phyloP scores from a whole-genome alignment of 2,113 vertebrate species.

The Echinops telfairi region DNA sequence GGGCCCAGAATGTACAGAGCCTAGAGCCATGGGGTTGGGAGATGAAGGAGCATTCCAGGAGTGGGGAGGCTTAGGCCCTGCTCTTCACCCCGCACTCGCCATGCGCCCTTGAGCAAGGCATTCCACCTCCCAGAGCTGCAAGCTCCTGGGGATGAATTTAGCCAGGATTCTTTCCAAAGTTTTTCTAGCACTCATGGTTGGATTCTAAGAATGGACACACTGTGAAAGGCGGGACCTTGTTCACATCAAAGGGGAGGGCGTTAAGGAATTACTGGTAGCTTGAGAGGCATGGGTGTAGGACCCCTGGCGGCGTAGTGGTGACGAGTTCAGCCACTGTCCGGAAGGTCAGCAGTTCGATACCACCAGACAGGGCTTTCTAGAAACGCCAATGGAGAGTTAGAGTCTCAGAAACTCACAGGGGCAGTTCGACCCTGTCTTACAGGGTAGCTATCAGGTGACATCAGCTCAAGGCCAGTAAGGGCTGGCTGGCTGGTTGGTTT shows the following conservation, averaged over 20 bases:
- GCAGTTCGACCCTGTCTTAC: too few relatives aligned
- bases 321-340: too few relatives aligned
- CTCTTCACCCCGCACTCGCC: not conserved
- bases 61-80: not conserved
- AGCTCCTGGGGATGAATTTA: not conserved
- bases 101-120: not conserved
- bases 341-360: too few relatives aligned
- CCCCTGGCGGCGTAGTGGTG: too few relatives aligned
- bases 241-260: conserved; percentile 12
- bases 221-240: not conserved
- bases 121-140: not conserved
- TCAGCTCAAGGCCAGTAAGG: too few relatives aligned
- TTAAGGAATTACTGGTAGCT: not conserved
- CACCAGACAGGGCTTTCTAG: too few relatives aligned
- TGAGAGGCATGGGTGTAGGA: not conserved
- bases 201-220: not conserved
- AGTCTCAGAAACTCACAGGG: too few relatives aligned
- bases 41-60: not conserved
- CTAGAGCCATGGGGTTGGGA: not conserved
- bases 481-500: too few relatives aligned
- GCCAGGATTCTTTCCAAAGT: not conserved
- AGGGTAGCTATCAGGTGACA: too few relatives aligned
- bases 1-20: not conserved
- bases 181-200: not conserved
- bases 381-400: too few relatives aligned